These are phyloP conservation scores for Cryptotermes secundus DNA, from an alignment of 1,140 invertebrate species.

Conservation along the genomic window DNA sequence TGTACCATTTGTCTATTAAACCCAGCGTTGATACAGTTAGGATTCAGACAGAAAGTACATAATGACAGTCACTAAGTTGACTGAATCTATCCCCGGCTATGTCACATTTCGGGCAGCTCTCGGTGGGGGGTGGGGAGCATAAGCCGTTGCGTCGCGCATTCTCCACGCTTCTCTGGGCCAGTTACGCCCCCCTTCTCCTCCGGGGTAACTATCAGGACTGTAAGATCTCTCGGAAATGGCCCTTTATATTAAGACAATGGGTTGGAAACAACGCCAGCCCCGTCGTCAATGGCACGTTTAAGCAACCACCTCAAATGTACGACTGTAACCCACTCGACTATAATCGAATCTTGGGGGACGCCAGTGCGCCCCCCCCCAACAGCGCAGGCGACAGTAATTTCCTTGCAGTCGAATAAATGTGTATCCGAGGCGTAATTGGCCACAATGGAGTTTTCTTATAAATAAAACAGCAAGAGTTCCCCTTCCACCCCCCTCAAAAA, in stretches of 20 bases:
- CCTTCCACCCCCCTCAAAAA: no score
- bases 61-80: no score
- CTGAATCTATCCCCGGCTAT: no score
- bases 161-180: no score
- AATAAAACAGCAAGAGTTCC: not conserved
- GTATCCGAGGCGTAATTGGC: not conserved
- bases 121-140: no score
- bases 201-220: not conserved
- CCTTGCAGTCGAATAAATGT: not conserved
- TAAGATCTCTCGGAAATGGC: not conserved
- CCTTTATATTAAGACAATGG: conserved; percentile 15
- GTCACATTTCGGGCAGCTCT: no score
- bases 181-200: not conserved
- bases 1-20: no score
- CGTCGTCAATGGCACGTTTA: not conserved
- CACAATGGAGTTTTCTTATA: not conserved
- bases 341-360: not conserved
- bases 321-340: not conserved
- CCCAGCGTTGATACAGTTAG: no score
- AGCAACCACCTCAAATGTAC: not conserved
- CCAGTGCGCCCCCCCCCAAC: no score
- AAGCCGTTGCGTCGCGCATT: no score
- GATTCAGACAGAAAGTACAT: no score
- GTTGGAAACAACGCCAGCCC: not conserved
- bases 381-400: not conserved